A percentile compares a stretch with the other conserved stretches of the same genome.
Evolutionary conservation across 1,140 invertebrate species (phyloP).

Genomic region (Drosophila bipectinata): DNA sequence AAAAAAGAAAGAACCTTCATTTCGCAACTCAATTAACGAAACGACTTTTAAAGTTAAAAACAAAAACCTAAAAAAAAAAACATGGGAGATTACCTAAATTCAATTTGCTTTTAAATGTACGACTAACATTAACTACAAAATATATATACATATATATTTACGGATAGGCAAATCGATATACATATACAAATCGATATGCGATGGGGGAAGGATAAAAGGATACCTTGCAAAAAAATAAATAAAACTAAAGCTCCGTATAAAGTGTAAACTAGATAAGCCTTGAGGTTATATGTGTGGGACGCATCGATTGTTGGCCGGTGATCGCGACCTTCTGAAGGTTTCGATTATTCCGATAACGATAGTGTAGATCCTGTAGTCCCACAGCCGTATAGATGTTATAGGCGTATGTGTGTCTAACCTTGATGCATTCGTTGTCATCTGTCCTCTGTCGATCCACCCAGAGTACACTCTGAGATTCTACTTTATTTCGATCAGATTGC

Average conservation of each 20-base stretch:
- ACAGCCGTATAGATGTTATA: conserved; percentile 18
- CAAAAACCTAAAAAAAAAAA: conserved; percentile 13
- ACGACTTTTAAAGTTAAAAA: conserved; percentile 75
- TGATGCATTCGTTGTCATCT: conserved; percentile 12
- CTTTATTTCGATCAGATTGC: conserved; percentile 6
- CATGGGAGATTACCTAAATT: conserved; percentile 33
- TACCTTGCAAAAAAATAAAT: neutral
- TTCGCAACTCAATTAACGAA: conserved; percentile 71
- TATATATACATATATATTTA: conserved; percentile 28
- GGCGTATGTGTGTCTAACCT: conserved; percentile 12
- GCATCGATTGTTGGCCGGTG: neutral
- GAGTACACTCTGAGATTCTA: neutral
- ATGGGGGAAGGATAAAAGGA: neutral
- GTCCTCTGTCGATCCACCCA: neutral
- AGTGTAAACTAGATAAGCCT: neutral
- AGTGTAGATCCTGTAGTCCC: neutral
- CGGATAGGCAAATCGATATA: conserved; percentile 20
- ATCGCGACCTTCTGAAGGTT: neutral
- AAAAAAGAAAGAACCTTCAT: conserved; percentile 22
- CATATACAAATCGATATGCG: conserved; percentile 8
- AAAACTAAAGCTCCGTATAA: neutral
- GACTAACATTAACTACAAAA: conserved; percentile 54
- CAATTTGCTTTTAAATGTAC: conserved; percentile 72
- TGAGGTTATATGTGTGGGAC: conserved; percentile 2
- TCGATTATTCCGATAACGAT: neutral